Evolutionary conservation across 2,113 vertebrate species (phyloP).

Genomic region (Psittacula cyanocephala): DNA sequence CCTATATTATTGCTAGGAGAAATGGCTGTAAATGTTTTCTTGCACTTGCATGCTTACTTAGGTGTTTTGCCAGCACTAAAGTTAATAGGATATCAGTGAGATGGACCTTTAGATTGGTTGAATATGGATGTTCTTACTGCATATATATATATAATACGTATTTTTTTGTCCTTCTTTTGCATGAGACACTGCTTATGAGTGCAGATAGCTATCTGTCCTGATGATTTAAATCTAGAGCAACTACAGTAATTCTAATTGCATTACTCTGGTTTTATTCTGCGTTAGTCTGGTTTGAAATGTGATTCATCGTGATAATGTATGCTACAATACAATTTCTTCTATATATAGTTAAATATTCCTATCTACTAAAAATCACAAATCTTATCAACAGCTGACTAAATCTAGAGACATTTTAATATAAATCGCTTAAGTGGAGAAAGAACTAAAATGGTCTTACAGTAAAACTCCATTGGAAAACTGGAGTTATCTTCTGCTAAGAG

Average conservation of each 20-base stretch:
- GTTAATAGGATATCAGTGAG: neutral
- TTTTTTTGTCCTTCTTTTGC: neutral
- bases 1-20: neutral
- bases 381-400: neutral
- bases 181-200: neutral
- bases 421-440: neutral
- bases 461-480: neutral
- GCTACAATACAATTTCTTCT: neutral
- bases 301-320: neutral
- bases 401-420: neutral
- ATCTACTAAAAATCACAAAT: neutral
- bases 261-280: neutral
- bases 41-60: neutral
- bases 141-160: no score
- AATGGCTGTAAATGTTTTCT: neutral
- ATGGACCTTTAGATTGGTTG: neutral
- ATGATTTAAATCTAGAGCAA: neutral
- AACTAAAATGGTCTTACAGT: neutral
- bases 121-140: neutral
- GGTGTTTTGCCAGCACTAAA: neutral
- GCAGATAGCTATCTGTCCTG: neutral
- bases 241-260: neutral
- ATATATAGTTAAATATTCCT: neutral
- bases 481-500: conserved; percentile 9
- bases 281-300: neutral